Percentiles rank a stretch among this genome's conserved stretches.
phyloP scores from a whole-genome alignment of 2,888 invertebrate species.

The Anagyrus pseudococci region DNA sequence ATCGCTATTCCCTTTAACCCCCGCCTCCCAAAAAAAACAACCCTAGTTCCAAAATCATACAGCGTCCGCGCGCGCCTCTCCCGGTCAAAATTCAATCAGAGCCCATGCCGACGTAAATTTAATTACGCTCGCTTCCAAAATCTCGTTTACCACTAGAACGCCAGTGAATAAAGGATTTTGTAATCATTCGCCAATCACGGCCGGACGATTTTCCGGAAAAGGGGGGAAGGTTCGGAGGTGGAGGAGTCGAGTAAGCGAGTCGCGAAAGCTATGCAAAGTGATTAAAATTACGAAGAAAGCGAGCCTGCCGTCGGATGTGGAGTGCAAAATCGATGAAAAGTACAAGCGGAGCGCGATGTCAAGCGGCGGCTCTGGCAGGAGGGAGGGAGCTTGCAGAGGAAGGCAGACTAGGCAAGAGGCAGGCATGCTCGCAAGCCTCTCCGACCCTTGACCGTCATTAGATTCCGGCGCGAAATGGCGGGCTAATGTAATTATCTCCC shows the following conservation, averaged over 20 bases:
- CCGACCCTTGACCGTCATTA: slow-evolving; percentile 38
- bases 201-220: not conserved
- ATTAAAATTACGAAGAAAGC: not conserved
- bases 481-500: slow-evolving; percentile 53
- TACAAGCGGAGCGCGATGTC: not conserved
- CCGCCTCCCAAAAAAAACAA: no score
- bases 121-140: no score
- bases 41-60: no score
- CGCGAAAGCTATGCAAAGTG: no score
- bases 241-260: no score
- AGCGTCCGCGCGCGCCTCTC: no score
- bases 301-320: not conserved
- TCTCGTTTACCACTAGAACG: no score
- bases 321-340: slow-evolving; percentile 29
- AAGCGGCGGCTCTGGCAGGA: not conserved
- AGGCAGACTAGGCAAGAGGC: not conserved
- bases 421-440: not conserved
- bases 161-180: no score
- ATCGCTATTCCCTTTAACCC: no score
- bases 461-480: slow-evolving; percentile 41
- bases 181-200: no score
- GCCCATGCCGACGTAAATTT: no score
- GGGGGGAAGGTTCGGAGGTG: not conserved
- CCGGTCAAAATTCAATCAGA: no score
- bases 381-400: slow-evolving; percentile 9